These are phyloP conservation scores for Budorcas taxicolor DNA, from an alignment of 2,113 vertebrate species.

Conservation along the genomic window DNA sequence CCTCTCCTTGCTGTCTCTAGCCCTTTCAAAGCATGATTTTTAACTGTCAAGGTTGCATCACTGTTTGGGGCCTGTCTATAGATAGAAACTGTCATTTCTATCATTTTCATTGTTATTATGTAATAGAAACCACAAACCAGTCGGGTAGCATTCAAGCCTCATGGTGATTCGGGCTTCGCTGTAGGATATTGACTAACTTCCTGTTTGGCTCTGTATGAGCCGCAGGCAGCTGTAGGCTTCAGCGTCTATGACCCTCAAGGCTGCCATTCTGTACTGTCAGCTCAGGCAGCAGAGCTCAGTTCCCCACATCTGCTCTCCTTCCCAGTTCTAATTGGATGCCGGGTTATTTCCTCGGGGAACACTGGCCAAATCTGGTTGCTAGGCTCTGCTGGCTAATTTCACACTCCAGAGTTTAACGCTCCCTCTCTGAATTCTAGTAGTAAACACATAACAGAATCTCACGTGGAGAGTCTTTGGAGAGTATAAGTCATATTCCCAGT, in stretches of 20 bases:
- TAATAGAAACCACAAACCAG: background rate
- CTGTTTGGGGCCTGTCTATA: accelerated
- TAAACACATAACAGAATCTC: conserved; percentile 34
- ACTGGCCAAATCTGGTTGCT: background rate
- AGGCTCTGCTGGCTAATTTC: background rate
- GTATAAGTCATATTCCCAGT: background rate
- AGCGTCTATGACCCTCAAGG: background rate
- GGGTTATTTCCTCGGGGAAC: background rate
- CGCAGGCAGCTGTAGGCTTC: background rate
- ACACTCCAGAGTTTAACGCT: background rate
- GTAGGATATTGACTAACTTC: background rate
- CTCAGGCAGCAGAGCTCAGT: background rate
- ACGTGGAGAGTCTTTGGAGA: background rate
- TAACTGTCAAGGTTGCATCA: background rate
- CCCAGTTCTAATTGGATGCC: background rate
- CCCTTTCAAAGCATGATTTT: background rate
- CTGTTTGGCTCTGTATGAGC: background rate
- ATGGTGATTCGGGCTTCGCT: background rate
- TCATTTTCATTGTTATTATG: background rate
- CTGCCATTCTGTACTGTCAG: background rate
- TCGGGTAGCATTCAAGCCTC: background rate
- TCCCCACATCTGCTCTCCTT: background rate
- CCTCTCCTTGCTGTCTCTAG: background rate
- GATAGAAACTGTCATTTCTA: background rate
- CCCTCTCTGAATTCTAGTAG: background rate